Conservation (phyloP, 1,140 invertebrate species). For the Cyclina sinensis region DNA sequence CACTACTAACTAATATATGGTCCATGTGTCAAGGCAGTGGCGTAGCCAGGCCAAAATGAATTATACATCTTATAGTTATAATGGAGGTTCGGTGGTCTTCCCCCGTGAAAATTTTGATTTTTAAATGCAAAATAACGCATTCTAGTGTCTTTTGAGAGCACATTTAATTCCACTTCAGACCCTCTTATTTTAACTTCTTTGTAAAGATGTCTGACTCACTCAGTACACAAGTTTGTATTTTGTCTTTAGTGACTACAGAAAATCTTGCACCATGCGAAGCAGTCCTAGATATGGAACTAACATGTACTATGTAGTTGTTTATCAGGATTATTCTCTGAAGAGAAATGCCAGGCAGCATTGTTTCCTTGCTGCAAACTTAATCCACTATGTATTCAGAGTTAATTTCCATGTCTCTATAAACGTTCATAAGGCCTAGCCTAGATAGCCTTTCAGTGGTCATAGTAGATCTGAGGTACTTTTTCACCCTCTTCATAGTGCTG, state of each 20-base stretch:
- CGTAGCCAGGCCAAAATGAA: not conserved
- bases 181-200: not conserved
- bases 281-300: not conserved
- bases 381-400: not conserved
- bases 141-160: not conserved
- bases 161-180: not conserved
- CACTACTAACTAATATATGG: too few species aligned
- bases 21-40: too few species aligned
- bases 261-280: not conserved
- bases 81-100: not conserved
- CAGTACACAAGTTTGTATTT: not conserved
- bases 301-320: not conserved
- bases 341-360: not conserved
- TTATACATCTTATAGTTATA: too few species aligned
- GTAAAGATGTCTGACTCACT: not conserved
- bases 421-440: not conserved
- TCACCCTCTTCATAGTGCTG: slow-evolving; percentile 3
- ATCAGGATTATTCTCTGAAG: not conserved
- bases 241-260: not conserved
- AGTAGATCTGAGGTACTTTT: slow-evolving; percentile 13
- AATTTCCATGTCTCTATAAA: not conserved
- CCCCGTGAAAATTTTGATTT: not conserved
- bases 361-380: not conserved
- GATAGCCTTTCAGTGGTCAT: not conserved
- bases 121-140: too few species aligned